These are phyloP conservation scores for Ctenopoma multispine DNA, from an alignment of 2,797 vertebrate species.

Conservation along the genomic window DNA sequence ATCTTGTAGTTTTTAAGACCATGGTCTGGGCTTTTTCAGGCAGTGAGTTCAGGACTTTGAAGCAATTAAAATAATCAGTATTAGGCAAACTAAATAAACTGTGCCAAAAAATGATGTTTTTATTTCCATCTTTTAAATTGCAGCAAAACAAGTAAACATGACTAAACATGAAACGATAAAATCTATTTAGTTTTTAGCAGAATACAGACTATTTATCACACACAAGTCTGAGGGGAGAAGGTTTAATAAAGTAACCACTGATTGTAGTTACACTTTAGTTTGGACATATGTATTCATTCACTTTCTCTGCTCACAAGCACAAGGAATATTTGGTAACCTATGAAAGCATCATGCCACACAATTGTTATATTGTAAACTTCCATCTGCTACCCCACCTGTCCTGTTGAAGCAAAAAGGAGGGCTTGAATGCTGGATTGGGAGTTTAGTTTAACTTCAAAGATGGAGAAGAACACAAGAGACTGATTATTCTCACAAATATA, in stretches of 20 bases:
- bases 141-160: too few relatives aligned
- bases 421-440: constrained; percentile 52
- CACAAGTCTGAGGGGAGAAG: constrained; percentile 23
- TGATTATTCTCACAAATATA: constrained; percentile 53
- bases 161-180: too few relatives aligned
- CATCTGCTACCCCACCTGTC: constrained; percentile 59
- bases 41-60: constrained; percentile 1
- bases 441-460: constrained; percentile 58
- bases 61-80: neutral
- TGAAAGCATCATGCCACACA: constrained; percentile 77
- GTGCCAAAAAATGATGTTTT: too few relatives aligned
- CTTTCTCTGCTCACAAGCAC: constrained; percentile 66
- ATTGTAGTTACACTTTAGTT: constrained; percentile 50
- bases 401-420: constrained; percentile 55
- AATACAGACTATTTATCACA: constrained; percentile 18
- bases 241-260: constrained; percentile 49
- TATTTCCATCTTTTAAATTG: too few relatives aligned
- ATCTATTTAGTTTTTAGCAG: too few relatives aligned
- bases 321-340: constrained; percentile 80
- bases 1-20: neutral
- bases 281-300: constrained; percentile 62
- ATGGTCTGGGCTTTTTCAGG: neutral
- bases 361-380: constrained; percentile 69
- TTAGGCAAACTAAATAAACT: too few relatives aligned
- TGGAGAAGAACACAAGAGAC: constrained; percentile 29